Conservation (phyloP, 2,888 invertebrate species). For the Epirrhoe alternata region DNA sequence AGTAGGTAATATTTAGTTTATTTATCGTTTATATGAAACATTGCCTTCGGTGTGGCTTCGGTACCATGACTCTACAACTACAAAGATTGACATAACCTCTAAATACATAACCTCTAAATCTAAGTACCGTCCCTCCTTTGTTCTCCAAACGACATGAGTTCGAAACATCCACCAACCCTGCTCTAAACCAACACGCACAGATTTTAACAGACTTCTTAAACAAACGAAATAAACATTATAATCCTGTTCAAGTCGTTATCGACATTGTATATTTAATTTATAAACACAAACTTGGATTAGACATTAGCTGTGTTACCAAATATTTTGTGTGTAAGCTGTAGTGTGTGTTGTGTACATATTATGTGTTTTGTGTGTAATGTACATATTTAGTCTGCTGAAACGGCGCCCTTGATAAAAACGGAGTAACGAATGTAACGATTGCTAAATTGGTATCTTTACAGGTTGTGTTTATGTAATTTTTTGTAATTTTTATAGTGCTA, state of each 20-base stretch:
- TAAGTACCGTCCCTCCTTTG: neutral
- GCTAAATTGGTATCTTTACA: constrained; percentile 9
- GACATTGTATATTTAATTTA: constrained; percentile 72
- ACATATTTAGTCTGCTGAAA: constrained; percentile 77
- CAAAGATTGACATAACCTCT: too few species aligned
- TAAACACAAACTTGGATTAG: constrained; percentile 78
- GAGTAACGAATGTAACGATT: constrained; percentile 5
- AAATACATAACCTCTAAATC: neutral
- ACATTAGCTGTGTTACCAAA: constrained; percentile 79
- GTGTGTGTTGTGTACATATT: constrained; percentile 72
- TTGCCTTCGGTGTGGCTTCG: too few species aligned
- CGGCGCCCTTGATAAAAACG: constrained; percentile 56
- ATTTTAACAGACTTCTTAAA: constrained; percentile 9
- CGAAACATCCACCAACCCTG: neutral
- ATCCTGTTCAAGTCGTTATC: constrained; percentile 40
- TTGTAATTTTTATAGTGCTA: too few species aligned
- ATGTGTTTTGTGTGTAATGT: constrained; percentile 69
- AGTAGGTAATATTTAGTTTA: too few species aligned
- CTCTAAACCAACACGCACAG: constrained; percentile 10
- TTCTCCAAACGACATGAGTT: constrained; percentile 2
- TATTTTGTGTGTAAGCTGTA: constrained; percentile 78
- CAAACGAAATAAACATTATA: constrained; percentile 17
- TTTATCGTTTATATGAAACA: too few species aligned
- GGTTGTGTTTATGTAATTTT: neutral
- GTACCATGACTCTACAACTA: neutral